A percentile compares a stretch with the other conserved stretches of the same genome.
Evolutionary conservation across 2,888 invertebrate genomes (phyloP).

Genomic region (Nomada fucata): DNA sequence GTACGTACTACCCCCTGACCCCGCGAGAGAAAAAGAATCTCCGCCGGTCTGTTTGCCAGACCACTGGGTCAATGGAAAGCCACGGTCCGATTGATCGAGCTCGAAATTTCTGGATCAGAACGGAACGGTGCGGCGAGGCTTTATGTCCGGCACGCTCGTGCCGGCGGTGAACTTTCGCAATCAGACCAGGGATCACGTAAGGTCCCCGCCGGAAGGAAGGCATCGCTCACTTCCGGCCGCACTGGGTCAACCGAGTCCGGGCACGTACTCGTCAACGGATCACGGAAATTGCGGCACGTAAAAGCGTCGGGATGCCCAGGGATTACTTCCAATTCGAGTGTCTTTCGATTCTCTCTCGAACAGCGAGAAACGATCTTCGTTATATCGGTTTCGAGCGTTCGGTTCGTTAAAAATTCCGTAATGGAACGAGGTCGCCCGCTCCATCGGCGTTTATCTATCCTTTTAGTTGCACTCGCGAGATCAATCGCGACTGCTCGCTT

Average conservation of each 20-base stretch:
- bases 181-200: slow-evolving; percentile 61
- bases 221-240: slow-evolving; percentile 62
- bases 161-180: slow-evolving; percentile 58
- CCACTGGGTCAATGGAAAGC: background rate
- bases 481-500: background rate
- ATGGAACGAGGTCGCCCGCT: no score
- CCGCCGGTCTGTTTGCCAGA: background rate
- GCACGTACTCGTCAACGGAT: slow-evolving; percentile 63
- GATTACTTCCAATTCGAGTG: slow-evolving; percentile 53
- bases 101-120: slow-evolving; percentile 23
- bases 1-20: background rate
- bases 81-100: background rate
- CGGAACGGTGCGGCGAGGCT: slow-evolving; percentile 13
- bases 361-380: slow-evolving; percentile 3
- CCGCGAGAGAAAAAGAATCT: background rate
- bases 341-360: slow-evolving; percentile 20
- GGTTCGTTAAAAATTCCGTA: slow-evolving; percentile 12
- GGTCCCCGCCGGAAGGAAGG: slow-evolving; percentile 45
- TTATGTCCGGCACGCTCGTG: slow-evolving; percentile 45
- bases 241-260: slow-evolving; percentile 30
- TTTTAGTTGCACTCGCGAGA: background rate
- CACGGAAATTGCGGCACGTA: slow-evolving; percentile 67
- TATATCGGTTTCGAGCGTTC: background rate
- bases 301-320: slow-evolving; percentile 46
- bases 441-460: background rate